Evolutionary conservation across 1,140 invertebrate species (phyloP).

Genomic region (Caenorhabditis latens): DNA sequence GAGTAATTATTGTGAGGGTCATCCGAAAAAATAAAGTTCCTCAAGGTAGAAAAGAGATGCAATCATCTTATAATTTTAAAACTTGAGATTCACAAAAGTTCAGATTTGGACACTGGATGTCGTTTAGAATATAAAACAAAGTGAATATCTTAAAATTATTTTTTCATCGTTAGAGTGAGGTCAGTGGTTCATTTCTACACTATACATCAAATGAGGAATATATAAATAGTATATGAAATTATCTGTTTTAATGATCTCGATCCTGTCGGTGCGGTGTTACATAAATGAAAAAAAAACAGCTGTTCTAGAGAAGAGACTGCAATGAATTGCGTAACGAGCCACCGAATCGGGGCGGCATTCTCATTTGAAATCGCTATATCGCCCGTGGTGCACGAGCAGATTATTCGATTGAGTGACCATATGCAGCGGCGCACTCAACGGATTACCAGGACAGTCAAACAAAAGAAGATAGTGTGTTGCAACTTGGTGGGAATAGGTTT

Average conservation of each 20-base stretch:
- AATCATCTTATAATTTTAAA: too few species aligned
- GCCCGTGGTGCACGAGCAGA: constrained; percentile 2
- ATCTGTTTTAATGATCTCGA: background rate
- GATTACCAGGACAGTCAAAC: constrained; percentile 32
- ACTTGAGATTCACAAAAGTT: too few species aligned
- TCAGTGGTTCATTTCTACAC: too few species aligned
- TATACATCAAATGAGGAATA: background rate
- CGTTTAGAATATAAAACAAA: too few species aligned
- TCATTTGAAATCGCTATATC: constrained; percentile 40
- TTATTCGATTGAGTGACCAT: background rate
- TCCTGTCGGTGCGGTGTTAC: background rate
- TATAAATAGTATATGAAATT: too few species aligned
- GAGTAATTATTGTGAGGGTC: background rate
- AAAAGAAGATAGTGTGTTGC: background rate
- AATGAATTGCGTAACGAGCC: constrained; percentile 18
- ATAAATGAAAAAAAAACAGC: constrained; percentile 17
- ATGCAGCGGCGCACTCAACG: constrained; percentile 15
- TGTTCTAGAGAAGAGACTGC: background rate
- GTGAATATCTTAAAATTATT: too few species aligned
- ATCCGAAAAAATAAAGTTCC: background rate
- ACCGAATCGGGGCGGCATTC: constrained; percentile 20
- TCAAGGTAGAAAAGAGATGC: too few species aligned
- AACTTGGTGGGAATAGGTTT: constrained; percentile 11
- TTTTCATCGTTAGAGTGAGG: too few species aligned
- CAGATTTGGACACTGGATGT: too few species aligned